Conservation (phyloP, 2,797 vertebrate species). For the Phaenicophaeus curvirostris region DNA sequence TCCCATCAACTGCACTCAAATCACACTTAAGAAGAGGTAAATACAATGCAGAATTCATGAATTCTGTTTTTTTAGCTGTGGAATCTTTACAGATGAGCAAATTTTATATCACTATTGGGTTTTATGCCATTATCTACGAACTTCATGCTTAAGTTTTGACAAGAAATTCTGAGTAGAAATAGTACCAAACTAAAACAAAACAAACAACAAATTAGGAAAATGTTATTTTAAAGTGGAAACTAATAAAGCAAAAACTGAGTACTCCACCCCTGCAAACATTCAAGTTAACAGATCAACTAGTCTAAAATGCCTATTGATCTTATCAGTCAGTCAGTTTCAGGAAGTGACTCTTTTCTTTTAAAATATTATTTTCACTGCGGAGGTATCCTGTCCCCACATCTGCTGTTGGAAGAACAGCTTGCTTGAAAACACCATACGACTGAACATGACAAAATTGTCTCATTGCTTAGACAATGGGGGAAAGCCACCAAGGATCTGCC, state of each 20-base stretch:
- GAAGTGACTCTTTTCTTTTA: neutral
- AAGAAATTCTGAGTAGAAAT: neutral
- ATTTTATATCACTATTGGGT: neutral
- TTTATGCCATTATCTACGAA: neutral
- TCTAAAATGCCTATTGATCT: neutral
- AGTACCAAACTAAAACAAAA: neutral
- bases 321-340: neutral
- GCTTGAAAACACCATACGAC: neutral
- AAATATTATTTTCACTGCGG: neutral
- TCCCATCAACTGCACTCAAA: neutral
- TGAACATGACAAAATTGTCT: neutral
- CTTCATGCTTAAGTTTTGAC: neutral
- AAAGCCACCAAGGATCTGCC: neutral
- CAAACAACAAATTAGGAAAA: neutral
- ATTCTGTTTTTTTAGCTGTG: neutral
- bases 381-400: fast-evolving
- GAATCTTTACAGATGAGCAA: neutral
- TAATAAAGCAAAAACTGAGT: neutral
- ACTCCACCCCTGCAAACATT: neutral
- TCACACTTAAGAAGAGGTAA: fast-evolving
- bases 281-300: neutral
- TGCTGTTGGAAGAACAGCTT: neutral
- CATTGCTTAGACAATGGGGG: neutral
- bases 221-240: neutral
- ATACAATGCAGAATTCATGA: neutral